Conservation (phyloP, 2,113 vertebrate genomes). For the Philantomba maxwellii region DNA sequence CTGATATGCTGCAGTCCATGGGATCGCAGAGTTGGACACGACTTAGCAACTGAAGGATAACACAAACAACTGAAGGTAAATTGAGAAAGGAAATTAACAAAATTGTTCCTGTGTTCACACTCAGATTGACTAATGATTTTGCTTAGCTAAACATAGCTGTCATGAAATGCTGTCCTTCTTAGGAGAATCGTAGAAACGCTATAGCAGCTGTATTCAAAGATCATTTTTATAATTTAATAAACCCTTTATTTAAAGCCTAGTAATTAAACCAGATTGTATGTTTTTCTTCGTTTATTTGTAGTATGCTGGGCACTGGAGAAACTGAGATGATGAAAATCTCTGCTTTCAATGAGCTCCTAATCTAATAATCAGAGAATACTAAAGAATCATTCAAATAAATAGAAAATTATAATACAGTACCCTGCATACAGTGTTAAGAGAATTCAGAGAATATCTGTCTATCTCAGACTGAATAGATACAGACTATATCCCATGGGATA, state of each 20-base stretch:
- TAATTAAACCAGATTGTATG: not conserved
- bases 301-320: not conserved
- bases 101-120: not conserved
- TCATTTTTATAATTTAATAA: not conserved
- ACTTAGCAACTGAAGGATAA: not conserved
- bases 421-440: not conserved
- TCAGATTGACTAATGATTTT: not conserved
- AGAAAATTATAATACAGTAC: not conserved
- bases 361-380: not conserved
- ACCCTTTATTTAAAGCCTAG: not conserved
- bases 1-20: not conserved
- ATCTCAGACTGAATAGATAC: not conserved
- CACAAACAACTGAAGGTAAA: not conserved
- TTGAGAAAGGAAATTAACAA: not conserved
- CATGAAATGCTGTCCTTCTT: not conserved
- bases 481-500: not conserved
- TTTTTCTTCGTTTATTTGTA: not conserved
- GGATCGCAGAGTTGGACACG: rapidly evolving
- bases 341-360: not conserved
- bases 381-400: not conserved
- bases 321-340: not conserved
- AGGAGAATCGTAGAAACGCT: not conserved
- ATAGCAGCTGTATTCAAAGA: not conserved
- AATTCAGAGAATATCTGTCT: not conserved
- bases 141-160: not conserved